Evolutionary conservation across 2,797 vertebrate genomes (phyloP), one percentile per base, ranked within the genome.

Genomic region (Benthosema pterotum): DNA sequence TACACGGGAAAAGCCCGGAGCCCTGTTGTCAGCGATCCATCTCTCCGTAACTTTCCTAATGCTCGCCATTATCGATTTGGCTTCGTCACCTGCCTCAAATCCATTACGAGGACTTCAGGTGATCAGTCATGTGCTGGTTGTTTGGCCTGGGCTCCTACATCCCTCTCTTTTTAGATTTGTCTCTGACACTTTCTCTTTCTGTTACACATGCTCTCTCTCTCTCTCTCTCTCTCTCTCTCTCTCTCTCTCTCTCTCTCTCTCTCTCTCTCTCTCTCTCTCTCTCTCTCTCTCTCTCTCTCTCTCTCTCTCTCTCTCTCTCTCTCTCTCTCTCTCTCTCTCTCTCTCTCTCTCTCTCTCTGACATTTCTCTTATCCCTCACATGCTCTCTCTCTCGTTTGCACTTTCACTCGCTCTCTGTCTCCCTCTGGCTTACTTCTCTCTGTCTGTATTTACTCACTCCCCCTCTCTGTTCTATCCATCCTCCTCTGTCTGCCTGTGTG

Each of bases 71-170:
- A 85, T 86, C 65, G 86, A 87, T 88, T 71, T 71, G 77, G 75
- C 67, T 53, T 1, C 60, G 80, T 88, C 85, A 87, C 84, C 82
- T 79, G 83, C 70, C 74, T 60, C 6, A 47, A 72, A 80, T 86
- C 58, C 11, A 67, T 78, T 69, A 81, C 78, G 79, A 65, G 52
- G 72, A 2, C 1, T n/a, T 64, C 54, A 42, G 64, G 71, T 71
- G 3, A 87, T 90, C 84, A 76, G 78, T 88, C 84, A 83, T 77
- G 55, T 65, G 52, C 71, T 77, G 58, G n/a, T 49, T 53, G 57
- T 69, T 67, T 70, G 47, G 16, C 67, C 54, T 74, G 67, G 42
- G 60, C 64, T 56, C 59, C 22, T 22, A 16, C 12, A 54, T 22
- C 12, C 13, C 12, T 38, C n/a, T 17, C 11, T 54, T 3, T 25